phyloP scores from a whole-genome alignment of 1,140 invertebrate species.

The Lordiphosa clarofinis region DNA sequence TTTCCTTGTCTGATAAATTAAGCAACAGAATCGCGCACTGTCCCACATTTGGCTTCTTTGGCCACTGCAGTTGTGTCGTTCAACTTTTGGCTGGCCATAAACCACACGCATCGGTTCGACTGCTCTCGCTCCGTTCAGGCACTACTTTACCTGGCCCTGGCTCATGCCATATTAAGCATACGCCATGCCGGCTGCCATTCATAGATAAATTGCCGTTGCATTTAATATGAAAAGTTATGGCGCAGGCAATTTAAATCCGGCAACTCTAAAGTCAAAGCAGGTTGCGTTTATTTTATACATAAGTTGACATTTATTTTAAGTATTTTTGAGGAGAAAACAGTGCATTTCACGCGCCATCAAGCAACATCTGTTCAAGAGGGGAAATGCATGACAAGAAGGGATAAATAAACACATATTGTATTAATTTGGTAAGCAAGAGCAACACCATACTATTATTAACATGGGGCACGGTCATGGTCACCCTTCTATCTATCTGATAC shows the following conservation, averaged over 20 bases:
- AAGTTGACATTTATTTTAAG: not conserved
- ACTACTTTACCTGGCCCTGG: constrained; percentile 40
- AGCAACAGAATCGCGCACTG: constrained; percentile 37
- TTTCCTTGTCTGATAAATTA: constrained; percentile 68
- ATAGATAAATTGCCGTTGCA: constrained; percentile 66
- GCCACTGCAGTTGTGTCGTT: constrained; percentile 37
- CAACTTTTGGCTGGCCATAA: constrained; percentile 61
- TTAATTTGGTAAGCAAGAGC: too few relatives aligned
- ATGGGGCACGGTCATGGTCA: too few relatives aligned
- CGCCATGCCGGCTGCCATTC: constrained; percentile 59
- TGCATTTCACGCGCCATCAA: too few relatives aligned
- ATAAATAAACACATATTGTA: too few relatives aligned
- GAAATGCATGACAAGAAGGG: too few relatives aligned
- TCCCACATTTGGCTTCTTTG: constrained; percentile 29
- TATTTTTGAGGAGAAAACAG: too few relatives aligned
- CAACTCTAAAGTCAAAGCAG: constrained; percentile 39
- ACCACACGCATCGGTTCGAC: constrained; percentile 29
- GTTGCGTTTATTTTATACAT: not conserved
- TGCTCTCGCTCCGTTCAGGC: not conserved
- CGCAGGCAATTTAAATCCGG: constrained; percentile 51
- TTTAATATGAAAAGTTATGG: constrained; percentile 75
- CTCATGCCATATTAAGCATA: constrained; percentile 67
- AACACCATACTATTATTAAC: too few relatives aligned
- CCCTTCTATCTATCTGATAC: too few relatives aligned
- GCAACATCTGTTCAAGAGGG: too few relatives aligned